These are phyloP conservation scores for Odontesthes bonariensis DNA, from an alignment of 2,113 vertebrate species.

Conservation along the genomic window DNA sequence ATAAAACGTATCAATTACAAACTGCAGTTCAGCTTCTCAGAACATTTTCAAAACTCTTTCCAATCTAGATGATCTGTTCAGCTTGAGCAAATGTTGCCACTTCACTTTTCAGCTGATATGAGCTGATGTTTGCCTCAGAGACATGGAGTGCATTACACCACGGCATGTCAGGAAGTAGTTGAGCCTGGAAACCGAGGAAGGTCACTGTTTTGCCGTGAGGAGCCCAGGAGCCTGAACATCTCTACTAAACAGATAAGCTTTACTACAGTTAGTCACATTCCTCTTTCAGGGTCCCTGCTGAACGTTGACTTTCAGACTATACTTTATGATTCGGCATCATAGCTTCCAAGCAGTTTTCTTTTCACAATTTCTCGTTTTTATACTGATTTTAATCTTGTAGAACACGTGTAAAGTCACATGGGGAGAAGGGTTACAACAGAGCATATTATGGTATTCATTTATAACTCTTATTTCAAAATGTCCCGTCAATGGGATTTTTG, in stretches of 20 bases:
- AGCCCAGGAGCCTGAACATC: conserved; percentile 2
- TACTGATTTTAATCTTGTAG: too few relatives aligned
- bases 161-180: not conserved
- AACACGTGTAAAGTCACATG: too few relatives aligned
- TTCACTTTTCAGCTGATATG: not conserved
- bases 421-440: too few relatives aligned
- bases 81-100: not conserved
- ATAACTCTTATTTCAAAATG: too few relatives aligned
- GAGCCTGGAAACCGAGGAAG: not conserved
- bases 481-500: too few relatives aligned
- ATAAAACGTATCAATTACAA: too few relatives aligned
- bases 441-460: too few relatives aligned
- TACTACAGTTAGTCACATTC: not conserved
- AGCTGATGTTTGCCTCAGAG: not conserved
- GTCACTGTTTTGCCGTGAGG: not conserved
- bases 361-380: too few relatives aligned
- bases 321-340: too few relatives aligned
- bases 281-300: not conserved
- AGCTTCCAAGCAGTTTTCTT: too few relatives aligned
- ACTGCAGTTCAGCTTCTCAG: too few relatives aligned
- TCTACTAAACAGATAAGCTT: conserved; percentile 13
- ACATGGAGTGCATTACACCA: not conserved
- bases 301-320: not conserved
- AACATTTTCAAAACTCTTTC: too few relatives aligned
- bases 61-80: not conserved